Evolutionary conservation across 2,113 vertebrate species (phyloP).

Genomic region (Tupaia tana): DNA sequence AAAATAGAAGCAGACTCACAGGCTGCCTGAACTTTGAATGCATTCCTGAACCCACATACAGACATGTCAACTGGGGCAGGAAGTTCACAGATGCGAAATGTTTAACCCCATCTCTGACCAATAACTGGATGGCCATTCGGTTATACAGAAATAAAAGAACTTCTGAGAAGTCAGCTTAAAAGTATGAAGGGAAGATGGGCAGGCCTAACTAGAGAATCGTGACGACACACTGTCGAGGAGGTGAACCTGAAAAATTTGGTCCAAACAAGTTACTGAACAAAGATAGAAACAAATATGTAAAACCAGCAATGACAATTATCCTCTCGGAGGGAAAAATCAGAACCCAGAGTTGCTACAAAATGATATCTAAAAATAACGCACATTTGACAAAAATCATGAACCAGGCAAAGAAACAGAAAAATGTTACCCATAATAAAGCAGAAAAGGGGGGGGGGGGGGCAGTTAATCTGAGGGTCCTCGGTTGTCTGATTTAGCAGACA

Average conservation of each 20-base stretch:
- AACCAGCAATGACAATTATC: background rate
- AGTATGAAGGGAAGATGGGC: background rate
- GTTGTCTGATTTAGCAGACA: background rate
- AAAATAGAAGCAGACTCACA: background rate
- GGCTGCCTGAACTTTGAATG: background rate
- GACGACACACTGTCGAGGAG: background rate
- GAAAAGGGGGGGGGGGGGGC: too few relatives aligned
- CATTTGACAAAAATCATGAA: background rate
- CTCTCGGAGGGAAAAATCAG: background rate
- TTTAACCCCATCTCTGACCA: background rate
- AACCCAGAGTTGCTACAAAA: background rate
- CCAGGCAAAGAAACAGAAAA: background rate
- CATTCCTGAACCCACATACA: background rate
- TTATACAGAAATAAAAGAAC: background rate
- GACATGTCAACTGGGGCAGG: background rate
- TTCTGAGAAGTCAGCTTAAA: background rate
- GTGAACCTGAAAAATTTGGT: background rate
- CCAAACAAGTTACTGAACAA: background rate
- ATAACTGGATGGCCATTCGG: background rate
- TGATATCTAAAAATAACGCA: background rate
- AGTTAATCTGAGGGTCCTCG: too few relatives aligned
- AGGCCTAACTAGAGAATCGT: background rate
- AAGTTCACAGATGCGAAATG: background rate
- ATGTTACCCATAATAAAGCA: background rate
- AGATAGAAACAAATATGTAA: background rate